These are phyloP conservation scores for Tyrophagus putrescentiae DNA, from an alignment of 1,140 invertebrate species.

Conservation along the genomic window DNA sequence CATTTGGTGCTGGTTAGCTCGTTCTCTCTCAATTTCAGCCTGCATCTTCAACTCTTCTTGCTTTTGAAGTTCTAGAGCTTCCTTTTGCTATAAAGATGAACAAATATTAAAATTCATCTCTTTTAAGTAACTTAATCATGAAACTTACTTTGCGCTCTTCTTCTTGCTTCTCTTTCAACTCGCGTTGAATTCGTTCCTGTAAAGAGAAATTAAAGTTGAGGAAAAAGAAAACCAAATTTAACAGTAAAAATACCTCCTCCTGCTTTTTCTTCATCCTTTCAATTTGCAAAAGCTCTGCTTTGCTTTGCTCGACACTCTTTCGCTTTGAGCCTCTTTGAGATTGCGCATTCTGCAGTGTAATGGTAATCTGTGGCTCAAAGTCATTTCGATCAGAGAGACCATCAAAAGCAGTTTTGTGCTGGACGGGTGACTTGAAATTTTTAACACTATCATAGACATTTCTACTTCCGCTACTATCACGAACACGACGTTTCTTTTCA, in stretches of 20 bases:
- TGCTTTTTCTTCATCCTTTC: slow-evolving; percentile 12
- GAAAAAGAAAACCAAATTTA: background rate
- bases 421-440: background rate
- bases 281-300: background rate
- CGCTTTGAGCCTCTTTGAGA: slow-evolving; percentile 6
- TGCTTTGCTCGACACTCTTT: background rate
- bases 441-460: slow-evolving; percentile 10
- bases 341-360: slow-evolving; percentile 3
- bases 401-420: background rate
- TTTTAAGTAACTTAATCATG: background rate
- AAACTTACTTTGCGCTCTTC: slow-evolving; percentile 13
- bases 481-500: slow-evolving; percentile 17
- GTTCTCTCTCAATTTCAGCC: slow-evolving; percentile 58
- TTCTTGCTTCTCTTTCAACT: slow-evolving; percentile 11
- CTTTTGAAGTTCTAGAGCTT: slow-evolving; percentile 57
- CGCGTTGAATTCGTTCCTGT: slow-evolving; percentile 4
- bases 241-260: background rate
- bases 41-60: slow-evolving; percentile 66
- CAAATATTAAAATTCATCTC: background rate
- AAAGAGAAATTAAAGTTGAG: background rate
- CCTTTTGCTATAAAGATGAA: slow-evolving; percentile 43
- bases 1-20: slow-evolving; percentile 72
- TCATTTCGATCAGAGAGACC: too few relatives aligned
- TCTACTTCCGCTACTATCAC: slow-evolving; percentile 6
- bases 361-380: slow-evolving; percentile 4